These are phyloP conservation scores for Oreohelix idahoensis DNA, from an alignment of 1,140 invertebrate genomes.

Conservation along the genomic window DNA sequence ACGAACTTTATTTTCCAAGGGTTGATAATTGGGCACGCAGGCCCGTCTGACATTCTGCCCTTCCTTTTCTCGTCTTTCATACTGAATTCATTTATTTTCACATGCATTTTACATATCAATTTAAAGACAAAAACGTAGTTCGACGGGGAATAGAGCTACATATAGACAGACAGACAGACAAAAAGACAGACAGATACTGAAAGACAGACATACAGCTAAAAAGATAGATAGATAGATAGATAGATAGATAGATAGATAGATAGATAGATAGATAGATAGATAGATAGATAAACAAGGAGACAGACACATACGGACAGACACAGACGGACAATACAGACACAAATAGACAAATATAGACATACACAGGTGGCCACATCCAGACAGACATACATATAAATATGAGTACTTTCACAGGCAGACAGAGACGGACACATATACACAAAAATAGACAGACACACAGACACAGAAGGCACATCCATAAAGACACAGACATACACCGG, in stretches of 20 bases:
- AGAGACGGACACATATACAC: not conserved
- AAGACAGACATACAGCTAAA: constrained; percentile 9
- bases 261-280: not conserved
- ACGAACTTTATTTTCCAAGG: too few relatives aligned
- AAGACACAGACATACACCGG: not conserved
- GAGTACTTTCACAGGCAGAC: not conserved
- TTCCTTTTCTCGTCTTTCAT: too few relatives aligned
- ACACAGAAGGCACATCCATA: not conserved
- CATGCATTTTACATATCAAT: too few relatives aligned
- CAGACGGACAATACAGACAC: not conserved
- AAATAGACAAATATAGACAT: too few relatives aligned
- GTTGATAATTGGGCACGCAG: too few relatives aligned
- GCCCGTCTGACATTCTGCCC: too few relatives aligned
- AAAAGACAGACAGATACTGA: not conserved
- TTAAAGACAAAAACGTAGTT: too few relatives aligned
- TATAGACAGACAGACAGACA: constrained; percentile 1
- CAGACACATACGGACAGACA: not conserved
- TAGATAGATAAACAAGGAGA: not conserved
- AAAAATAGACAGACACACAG: not conserved
- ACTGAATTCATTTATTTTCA: too few relatives aligned
- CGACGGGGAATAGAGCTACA: too few relatives aligned
- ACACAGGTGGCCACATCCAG: too few relatives aligned
- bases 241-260: not conserved
- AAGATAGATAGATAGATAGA: not conserved
- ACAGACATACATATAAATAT: not conserved